These are phyloP conservation scores for Podilymbus podiceps DNA, from an alignment of 2,113 vertebrate genomes.

Conservation along the genomic window DNA sequence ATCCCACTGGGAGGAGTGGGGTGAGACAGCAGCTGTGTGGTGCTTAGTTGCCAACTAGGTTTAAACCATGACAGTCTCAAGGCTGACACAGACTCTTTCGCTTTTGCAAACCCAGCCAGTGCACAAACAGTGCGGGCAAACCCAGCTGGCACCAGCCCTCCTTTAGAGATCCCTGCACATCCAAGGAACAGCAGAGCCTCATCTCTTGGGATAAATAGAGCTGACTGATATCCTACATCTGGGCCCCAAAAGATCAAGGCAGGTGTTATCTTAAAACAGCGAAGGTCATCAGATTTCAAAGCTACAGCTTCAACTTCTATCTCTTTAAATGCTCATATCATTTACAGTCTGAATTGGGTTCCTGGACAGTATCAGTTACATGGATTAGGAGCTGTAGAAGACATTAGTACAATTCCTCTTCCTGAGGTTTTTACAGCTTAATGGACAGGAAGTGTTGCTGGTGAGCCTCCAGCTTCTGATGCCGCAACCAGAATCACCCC, in stretches of 20 bases:
- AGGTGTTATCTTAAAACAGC: neutral
- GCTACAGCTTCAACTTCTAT: neutral
- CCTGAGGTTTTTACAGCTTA: constrained; percentile 45
- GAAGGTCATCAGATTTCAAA: constrained; percentile 19
- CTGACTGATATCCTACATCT: neutral
- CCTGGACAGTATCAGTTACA: constrained; percentile 34
- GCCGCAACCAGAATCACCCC: neutral
- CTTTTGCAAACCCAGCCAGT: neutral
- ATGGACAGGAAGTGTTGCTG: constrained; percentile 48
- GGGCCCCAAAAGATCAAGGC: neutral
- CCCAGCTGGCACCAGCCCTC: neutral
- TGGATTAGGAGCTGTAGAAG: constrained; percentile 30
- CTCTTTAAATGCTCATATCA: constrained; percentile 30
- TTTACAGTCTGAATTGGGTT: constrained; percentile 36
- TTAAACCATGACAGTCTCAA: neutral
- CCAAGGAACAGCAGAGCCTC: neutral
- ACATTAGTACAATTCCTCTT: constrained; percentile 36
- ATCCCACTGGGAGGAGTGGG: no score
- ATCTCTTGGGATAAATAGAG: neutral
- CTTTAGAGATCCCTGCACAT: neutral
- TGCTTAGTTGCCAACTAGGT: no score
- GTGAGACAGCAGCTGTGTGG: no score
- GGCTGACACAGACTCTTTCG: neutral
- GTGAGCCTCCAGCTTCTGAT: neutral
- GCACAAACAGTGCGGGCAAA: neutral